phyloP scores from a whole-genome alignment of 2,888 invertebrate species.

The Gandaritis pyraliata region DNA sequence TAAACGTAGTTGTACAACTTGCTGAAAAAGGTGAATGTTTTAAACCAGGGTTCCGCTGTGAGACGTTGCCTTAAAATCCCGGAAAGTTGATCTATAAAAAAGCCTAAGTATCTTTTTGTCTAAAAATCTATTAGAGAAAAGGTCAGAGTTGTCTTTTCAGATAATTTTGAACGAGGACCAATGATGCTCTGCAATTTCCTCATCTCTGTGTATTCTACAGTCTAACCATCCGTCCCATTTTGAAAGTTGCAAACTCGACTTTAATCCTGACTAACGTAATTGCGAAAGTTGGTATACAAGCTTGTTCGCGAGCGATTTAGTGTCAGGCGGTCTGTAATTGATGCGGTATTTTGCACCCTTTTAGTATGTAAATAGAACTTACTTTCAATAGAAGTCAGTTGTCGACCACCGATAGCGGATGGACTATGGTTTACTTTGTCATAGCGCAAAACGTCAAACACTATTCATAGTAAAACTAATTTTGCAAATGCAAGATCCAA shows the following conservation, averaged over 20 bases:
- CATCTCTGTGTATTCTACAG: constrained; percentile 46
- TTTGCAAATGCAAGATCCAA: too few species aligned
- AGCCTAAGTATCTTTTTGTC: too few species aligned
- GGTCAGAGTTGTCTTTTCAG: too few species aligned
- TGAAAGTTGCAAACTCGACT: constrained; percentile 75
- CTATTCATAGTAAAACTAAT: too few species aligned
- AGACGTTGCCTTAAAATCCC: too few species aligned
- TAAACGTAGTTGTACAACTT: too few species aligned
- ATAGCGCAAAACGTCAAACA: too few species aligned
- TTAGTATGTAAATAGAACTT: constrained; percentile 23
- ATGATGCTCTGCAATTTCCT: neutral
- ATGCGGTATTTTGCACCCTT: constrained; percentile 52
- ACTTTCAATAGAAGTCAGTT: neutral
- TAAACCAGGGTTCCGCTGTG: too few species aligned
- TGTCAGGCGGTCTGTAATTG: constrained; percentile 70
- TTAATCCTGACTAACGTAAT: constrained; percentile 81
- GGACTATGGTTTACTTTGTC: neutral
- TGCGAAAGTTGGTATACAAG: constrained; percentile 79
- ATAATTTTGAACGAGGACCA: too few species aligned
- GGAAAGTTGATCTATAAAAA: too few species aligned
- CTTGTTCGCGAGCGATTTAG: constrained; percentile 76
- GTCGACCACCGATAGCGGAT: constrained; percentile 2
- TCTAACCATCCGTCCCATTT: constrained; percentile 74
- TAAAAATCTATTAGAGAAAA: too few species aligned
- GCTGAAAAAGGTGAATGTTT: too few species aligned